These are phyloP conservation scores for Gymnothorax reevesii DNA, from an alignment of 2,797 vertebrate genomes.

Conservation along the genomic window DNA sequence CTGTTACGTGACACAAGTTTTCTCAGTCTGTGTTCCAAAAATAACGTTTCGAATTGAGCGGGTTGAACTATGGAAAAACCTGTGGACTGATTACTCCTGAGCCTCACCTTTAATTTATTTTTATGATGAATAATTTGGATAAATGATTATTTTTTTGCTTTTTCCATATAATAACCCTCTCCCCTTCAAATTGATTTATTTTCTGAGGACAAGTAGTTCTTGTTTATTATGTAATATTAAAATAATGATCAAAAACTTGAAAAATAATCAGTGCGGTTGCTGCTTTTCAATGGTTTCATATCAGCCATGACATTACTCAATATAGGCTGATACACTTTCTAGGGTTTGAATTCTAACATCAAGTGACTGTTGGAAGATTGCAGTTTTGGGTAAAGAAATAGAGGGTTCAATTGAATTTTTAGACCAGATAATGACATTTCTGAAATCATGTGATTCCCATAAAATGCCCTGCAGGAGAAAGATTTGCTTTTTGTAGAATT, in stretches of 20 bases:
- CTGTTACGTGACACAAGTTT: no score
- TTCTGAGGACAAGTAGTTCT: background rate
- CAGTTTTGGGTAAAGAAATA: background rate
- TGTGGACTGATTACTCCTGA: no score
- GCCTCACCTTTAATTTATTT: background rate
- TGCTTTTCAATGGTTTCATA: no score
- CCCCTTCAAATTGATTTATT: background rate
- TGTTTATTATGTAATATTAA: background rate
- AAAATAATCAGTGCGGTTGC: no score
- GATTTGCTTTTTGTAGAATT: background rate
- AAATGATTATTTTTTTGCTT: background rate
- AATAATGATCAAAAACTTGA: no score
- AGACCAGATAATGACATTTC: background rate
- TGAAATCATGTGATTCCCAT: background rate
- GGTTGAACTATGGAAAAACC: no score
- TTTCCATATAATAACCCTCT: background rate
- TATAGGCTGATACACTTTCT: background rate
- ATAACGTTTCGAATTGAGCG: no score
- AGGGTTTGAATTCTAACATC: background rate
- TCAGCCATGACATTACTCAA: background rate
- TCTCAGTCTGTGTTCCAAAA: no score
- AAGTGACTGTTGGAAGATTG: background rate
- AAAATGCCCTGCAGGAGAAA: background rate
- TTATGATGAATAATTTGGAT: background rate
- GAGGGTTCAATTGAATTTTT: background rate